Evolutionary conservation across 2,113 vertebrate species (phyloP), one percentile per base, ranked within the genome.

Genomic region (Indicator indicator): DNA sequence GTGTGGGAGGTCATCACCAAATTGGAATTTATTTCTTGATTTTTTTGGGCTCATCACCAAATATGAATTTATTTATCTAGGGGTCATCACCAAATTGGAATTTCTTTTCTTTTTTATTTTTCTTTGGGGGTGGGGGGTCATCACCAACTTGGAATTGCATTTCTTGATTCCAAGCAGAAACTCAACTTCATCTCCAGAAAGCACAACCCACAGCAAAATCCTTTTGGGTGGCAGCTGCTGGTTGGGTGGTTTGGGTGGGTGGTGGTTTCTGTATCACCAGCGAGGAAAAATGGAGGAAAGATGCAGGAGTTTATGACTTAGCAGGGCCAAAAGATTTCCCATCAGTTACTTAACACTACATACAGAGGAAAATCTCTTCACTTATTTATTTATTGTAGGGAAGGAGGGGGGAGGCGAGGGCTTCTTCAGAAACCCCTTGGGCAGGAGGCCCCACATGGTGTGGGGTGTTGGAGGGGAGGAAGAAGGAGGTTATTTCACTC

Each of bases 341-440:
- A 75, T 38, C 42, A 50, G n/a, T 92, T 87, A 63, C 68, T 77
- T 54, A 85, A 89, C 54, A 67, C 26, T 28, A 36, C 1, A 4
- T 42, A 54, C 62, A 74, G 83, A 83, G 54, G 69, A 95, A 82
- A 94, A 79, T 67, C 60, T 93, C 79, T 88, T 91, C 55, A 70
- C 7, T 86, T 93, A 94, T 88, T 91, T 93, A 94, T 88, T 91
- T 91, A 86, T 86, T 82, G 75, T 7, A 54, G 69, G 26, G 27
- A 55, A 27, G 81, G 54, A 16, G 64, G 48, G 42, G 74, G 60
- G 26, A 42, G 6, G 16, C 8, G 44, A 67, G 14, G 62, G 27
- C 23, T 87, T 40, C 58, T 71, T 74, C 83, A 93, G 75, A 85
- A 96, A 95, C 19, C 83, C 42, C 88, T 93, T 24, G 1, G 71